Percentiles rank a stretch among this genome's conserved stretches.
phyloP scores from a whole-genome alignment of 2,113 vertebrate species.

The Thamnophis sirtalis region DNA sequence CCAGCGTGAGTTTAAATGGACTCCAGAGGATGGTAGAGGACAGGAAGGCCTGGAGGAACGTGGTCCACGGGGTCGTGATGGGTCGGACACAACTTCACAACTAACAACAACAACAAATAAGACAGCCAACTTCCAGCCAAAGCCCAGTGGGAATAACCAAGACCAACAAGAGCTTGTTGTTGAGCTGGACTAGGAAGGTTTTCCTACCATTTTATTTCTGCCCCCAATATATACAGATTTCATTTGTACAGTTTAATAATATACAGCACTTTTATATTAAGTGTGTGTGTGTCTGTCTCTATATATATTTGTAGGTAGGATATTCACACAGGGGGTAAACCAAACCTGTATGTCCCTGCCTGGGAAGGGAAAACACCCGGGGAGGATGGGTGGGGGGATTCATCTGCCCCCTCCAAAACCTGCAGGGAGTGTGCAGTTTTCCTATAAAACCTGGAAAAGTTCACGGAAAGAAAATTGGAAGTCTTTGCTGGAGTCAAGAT shows the following conservation, averaged over 20 bases:
- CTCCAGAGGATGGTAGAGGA: no score
- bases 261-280: slow-evolving; percentile 59
- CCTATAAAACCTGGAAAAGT: slow-evolving; percentile 7
- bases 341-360: not conserved
- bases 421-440: not conserved
- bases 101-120: no score
- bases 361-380: not conserved
- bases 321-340: slow-evolving; percentile 57
- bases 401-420: slow-evolving; percentile 17
- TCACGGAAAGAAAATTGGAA: not conserved
- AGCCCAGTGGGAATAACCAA: not conserved
- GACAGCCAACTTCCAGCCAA: no score
- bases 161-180: no score
- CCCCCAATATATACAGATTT: slow-evolving; percentile 73
- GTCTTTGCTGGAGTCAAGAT: not conserved
- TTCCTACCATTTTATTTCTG: slow-evolving; percentile 42
- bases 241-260: slow-evolving; percentile 70
- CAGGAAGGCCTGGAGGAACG: no score
- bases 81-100: no score
- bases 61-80: no score
- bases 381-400: no score
- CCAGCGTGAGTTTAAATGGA: no score
- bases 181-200: not conserved
- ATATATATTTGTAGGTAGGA: slow-evolving; percentile 37
- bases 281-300: slow-evolving; percentile 37